A percentile compares a stretch with the other conserved stretches of the same genome.
These are phyloP conservation scores for Trichacis sp. DNA, from an alignment of 2,888 invertebrate species.

Conservation along the genomic window DNA sequence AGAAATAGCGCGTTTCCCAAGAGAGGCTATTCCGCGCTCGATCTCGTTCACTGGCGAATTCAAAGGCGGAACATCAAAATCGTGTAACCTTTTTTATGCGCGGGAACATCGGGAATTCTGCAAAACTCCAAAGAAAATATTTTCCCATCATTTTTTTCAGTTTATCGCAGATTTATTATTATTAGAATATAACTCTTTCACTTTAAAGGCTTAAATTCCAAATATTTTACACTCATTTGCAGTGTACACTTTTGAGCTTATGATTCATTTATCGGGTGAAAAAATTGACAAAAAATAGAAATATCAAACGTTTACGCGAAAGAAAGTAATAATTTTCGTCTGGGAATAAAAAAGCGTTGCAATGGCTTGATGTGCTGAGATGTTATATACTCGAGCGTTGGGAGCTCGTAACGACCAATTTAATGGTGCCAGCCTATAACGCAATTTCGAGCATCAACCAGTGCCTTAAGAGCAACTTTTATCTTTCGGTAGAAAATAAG, in stretches of 20 bases:
- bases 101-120: slow-evolving; percentile 24
- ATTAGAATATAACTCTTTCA: no score
- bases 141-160: no score
- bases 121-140: not conserved
- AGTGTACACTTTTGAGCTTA: no score
- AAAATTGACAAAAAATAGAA: no score
- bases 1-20: slow-evolving; percentile 36
- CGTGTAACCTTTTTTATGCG: slow-evolving; percentile 42
- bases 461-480: not conserved
- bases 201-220: no score
- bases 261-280: no score
- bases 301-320: not conserved
- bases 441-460: slow-evolving; percentile 5
- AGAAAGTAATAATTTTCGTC: not conserved
- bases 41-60: slow-evolving; percentile 44
- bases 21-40: slow-evolving; percentile 43
- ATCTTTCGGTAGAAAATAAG: slow-evolving; percentile 18
- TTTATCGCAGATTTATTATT: no score
- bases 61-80: slow-evolving; percentile 45
- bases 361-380: not conserved
- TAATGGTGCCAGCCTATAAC: slow-evolving; percentile 1
- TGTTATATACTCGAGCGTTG: not conserved
- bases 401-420: not conserved
- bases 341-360: not conserved
- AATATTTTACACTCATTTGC: no score